phyloP scores from a whole-genome alignment of 1,140 invertebrate species.

The Delia radicum region DNA sequence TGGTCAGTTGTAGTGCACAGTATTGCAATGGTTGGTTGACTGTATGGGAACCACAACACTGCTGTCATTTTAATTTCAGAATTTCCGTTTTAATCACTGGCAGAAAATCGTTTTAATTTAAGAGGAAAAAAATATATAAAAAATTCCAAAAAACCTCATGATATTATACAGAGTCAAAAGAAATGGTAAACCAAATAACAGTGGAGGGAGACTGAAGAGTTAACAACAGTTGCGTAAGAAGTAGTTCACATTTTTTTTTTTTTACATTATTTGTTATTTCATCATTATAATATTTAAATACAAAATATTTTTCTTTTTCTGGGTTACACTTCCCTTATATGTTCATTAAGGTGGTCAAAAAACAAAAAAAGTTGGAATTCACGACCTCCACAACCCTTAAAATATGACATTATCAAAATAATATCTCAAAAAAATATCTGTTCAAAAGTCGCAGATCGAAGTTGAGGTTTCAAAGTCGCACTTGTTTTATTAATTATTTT shows the following conservation, averaged over 20 bases:
- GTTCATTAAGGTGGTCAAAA: no score
- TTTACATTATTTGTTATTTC: background rate
- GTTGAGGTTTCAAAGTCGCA: no score
- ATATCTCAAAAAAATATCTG: no score
- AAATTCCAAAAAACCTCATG: constrained; percentile 9
- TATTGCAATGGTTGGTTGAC: background rate
- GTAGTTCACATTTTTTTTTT: background rate
- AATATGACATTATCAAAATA: no score
- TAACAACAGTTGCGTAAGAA: background rate
- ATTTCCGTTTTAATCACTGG: constrained; percentile 21
- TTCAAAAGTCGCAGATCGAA: no score
- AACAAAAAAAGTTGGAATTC: no score
- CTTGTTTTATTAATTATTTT: no score
- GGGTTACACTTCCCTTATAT: background rate
- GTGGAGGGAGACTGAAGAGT: background rate
- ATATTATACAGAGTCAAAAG: constrained; percentile 14
- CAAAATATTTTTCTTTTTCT: background rate
- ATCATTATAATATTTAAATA: background rate
- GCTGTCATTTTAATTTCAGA: constrained; percentile 22
- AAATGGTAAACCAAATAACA: background rate
- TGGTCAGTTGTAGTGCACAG: background rate
- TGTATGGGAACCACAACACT: constrained; percentile 18
- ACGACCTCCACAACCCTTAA: no score
- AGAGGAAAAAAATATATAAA: constrained; percentile 3
- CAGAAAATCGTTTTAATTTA: constrained; percentile 23